phyloP scores from a whole-genome alignment of 2,797 vertebrate genomes.

The Euthynnus affinis region DNA sequence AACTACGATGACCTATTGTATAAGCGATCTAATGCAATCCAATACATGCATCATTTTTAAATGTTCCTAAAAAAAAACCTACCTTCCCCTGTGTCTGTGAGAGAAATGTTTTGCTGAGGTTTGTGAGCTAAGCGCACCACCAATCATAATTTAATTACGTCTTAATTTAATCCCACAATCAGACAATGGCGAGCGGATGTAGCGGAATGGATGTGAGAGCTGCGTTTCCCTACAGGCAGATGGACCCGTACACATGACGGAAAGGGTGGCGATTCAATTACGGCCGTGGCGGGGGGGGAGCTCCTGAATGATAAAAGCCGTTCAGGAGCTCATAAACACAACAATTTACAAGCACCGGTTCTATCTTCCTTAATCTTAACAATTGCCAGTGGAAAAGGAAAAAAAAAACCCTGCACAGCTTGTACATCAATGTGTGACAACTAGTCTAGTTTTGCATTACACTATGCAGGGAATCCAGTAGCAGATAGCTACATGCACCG shows the following conservation, averaged over 20 bases:
- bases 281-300: constrained; percentile 44
- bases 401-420: neutral
- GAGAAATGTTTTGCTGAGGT: constrained; percentile 39
- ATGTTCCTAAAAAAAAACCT: neutral
- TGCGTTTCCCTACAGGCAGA: constrained; percentile 47
- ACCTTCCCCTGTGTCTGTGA: constrained; percentile 7
- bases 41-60: neutral
- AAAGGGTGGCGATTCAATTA: constrained; percentile 62
- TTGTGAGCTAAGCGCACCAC: constrained; percentile 30
- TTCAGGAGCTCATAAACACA: constrained; percentile 49
- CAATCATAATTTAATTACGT: constrained; percentile 63
- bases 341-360: constrained; percentile 31
- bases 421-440: neutral
- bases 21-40: too few relatives aligned
- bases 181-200: constrained; percentile 26
- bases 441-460: constrained; percentile 10
- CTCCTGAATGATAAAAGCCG: constrained; percentile 44
- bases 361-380: constrained; percentile 25
- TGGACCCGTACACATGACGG: constrained; percentile 56
- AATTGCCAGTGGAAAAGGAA: neutral
- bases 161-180: constrained; percentile 63
- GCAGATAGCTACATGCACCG: neutral
- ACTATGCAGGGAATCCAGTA: neutral
- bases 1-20: too few relatives aligned
- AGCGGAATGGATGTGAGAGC: constrained; percentile 39